Percentiles rank a stretch among this genome's conserved stretches.
Evolutionary conservation across 2,113 vertebrate species (phyloP).

Genomic region (Candoia aspera): DNA sequence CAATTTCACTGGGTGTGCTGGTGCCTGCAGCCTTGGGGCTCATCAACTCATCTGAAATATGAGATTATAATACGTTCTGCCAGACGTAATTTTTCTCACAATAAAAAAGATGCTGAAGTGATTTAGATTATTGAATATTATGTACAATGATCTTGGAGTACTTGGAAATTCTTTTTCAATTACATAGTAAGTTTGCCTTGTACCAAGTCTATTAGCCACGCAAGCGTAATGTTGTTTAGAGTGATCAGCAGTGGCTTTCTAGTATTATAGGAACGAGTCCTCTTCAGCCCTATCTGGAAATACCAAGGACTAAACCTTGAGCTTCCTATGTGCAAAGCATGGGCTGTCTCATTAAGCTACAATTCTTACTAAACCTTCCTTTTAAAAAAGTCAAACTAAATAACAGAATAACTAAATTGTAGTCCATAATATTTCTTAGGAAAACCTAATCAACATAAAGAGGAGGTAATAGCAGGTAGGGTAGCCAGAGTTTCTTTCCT

Average conservation of each 20-base stretch:
- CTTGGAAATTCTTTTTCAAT: not conserved
- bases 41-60: not conserved
- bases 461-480: not conserved
- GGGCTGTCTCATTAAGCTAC: not conserved
- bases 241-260: not conserved
- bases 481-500: not conserved
- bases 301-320: not conserved
- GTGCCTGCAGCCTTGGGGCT: not conserved
- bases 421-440: conserved; percentile 17
- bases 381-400: not conserved
- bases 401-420: not conserved
- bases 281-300: not conserved
- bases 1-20: not conserved
- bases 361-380: not conserved
- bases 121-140: not conserved
- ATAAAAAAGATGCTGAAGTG: not conserved
- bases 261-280: not conserved
- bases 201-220: not conserved
- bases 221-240: not conserved
- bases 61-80: not conserved
- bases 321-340: not conserved
- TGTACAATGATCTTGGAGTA: not conserved
- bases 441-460: conserved; percentile 10
- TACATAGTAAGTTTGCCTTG: not conserved
- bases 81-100: not conserved